These are phyloP conservation scores for Chrysolina haemoptera DNA, from an alignment of 2,888 invertebrate genomes.

Conservation along the genomic window DNA sequence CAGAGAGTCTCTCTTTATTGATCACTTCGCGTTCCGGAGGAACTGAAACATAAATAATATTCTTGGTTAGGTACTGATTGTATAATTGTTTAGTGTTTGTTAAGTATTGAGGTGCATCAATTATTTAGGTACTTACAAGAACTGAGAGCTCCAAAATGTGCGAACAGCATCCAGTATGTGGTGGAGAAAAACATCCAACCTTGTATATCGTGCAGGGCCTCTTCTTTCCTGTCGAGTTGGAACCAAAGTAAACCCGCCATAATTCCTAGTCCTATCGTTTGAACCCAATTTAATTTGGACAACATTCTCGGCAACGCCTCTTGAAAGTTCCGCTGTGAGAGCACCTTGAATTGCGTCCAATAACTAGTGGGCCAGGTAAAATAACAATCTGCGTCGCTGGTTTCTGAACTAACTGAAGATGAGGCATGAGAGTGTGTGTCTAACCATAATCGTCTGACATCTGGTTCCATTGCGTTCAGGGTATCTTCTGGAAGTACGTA, in stretches of 20 bases:
- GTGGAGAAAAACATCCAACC: slow-evolving; percentile 90
- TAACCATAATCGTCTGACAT: slow-evolving; percentile 78
- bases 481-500: slow-evolving; percentile 68
- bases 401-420: slow-evolving; percentile 76
- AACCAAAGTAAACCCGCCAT: slow-evolving; percentile 86
- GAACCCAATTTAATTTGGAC: slow-evolving; percentile 83
- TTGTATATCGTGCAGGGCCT: slow-evolving; percentile 82
- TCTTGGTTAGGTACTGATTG: too few relatives aligned
- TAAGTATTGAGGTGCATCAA: background rate
- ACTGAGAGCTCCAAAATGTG: slow-evolving; percentile 83
- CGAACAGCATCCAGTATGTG: slow-evolving; percentile 87
- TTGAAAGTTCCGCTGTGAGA: slow-evolving; percentile 83
- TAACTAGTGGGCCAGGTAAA: slow-evolving; percentile 83
- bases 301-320: slow-evolving; percentile 84
- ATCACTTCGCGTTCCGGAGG: slow-evolving; percentile 85
- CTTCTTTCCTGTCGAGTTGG: slow-evolving; percentile 82
- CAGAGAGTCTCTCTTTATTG: slow-evolving; percentile 84
- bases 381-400: slow-evolving; percentile 75
- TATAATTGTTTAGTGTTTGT: too few relatives aligned
- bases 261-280: slow-evolving; percentile 80
- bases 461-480: slow-evolving; percentile 72
- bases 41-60: slow-evolving; percentile 71
- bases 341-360: slow-evolving; percentile 83
- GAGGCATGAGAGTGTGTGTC: slow-evolving; percentile 81
- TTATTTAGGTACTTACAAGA: slow-evolving; percentile 76